Evolutionary conservation across 2,888 invertebrate species (phyloP).

Genomic region (Cylloceria caligata): DNA sequence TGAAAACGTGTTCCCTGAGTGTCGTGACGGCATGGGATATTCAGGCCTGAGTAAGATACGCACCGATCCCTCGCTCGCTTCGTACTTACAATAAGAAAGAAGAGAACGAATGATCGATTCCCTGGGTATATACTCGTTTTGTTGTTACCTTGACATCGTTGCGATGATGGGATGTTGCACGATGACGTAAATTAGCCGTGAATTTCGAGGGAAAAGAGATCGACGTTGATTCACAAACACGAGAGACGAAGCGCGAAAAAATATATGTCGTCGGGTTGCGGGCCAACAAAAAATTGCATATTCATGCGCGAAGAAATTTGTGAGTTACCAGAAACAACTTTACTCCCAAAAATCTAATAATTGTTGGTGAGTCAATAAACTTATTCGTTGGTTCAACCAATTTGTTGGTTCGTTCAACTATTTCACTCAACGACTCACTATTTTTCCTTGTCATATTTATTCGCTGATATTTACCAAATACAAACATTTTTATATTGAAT

Average conservation of each 20-base stretch:
- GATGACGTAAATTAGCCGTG: constrained; percentile 29
- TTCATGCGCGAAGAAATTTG: too few species aligned
- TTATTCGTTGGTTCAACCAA: too few species aligned
- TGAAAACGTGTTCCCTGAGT: not conserved
- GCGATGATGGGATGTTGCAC: constrained; percentile 25
- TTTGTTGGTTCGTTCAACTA: too few species aligned
- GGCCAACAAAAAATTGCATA: too few species aligned
- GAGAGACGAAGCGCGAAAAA: not conserved
- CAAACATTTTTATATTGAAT: not conserved
- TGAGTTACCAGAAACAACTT: too few species aligned
- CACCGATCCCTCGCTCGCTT: not conserved
- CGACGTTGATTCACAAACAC: not conserved
- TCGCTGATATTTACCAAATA: too few species aligned
- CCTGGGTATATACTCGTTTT: constrained; percentile 18
- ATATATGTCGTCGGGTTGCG: too few species aligned
- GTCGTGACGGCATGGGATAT: constrained; percentile 9
- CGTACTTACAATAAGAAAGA: constrained; percentile 10
- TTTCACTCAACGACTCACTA: too few species aligned
- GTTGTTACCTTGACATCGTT: constrained; percentile 45
- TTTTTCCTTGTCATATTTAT: too few species aligned
- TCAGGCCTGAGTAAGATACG: constrained; percentile 8
- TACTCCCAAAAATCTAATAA: too few species aligned
- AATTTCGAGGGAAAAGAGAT: not conserved
- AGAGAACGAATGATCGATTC: constrained; percentile 30
- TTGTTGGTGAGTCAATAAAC: too few species aligned